Percentiles rank a stretch among this genome's conserved stretches.
Evolutionary conservation across 2,888 invertebrate genomes (phyloP).

Genomic region (Biston betularia): DNA sequence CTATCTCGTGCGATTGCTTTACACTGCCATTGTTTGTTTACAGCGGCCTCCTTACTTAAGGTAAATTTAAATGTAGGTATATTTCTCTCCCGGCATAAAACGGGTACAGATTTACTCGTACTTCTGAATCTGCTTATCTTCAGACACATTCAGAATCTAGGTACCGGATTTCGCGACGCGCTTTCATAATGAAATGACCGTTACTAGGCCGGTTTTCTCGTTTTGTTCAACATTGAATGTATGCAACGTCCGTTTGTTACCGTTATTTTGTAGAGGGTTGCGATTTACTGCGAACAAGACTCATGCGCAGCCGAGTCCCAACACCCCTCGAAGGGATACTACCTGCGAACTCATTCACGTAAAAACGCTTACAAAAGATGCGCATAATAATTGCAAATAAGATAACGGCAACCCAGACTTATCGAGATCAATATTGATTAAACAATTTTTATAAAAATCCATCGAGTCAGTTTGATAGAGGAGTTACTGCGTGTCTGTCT

Average conservation of each 20-base stretch:
- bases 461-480: conserved; percentile 67
- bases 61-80: conserved; percentile 33
- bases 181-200: conserved; percentile 56
- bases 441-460: conserved; percentile 63
- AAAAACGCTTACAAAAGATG: conserved; percentile 32
- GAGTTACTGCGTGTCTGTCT: conserved; percentile 77
- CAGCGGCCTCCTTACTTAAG: conserved; percentile 57
- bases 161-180: conserved; percentile 38
- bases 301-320: conserved; percentile 54
- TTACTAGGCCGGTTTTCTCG: conserved; percentile 68
- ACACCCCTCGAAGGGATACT: conserved; percentile 45
- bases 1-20: conserved; percentile 64
- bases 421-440: conserved; percentile 47
- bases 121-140: conserved; percentile 37
- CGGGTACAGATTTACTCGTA: conserved; percentile 23
- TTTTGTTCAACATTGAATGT: conserved; percentile 52
- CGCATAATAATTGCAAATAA: conserved; percentile 38
- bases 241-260: conserved; percentile 64
- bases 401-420: conserved; percentile 34
- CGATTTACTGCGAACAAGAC: conserved; percentile 62
- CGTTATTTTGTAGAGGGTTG: conserved; percentile 68
- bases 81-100: conserved; percentile 23
- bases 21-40: conserved; percentile 66
- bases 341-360: conserved; percentile 51
- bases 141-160: conserved; percentile 47